These are phyloP conservation scores for Pectinophora gossypiella DNA, from an alignment of 1,140 invertebrate genomes.

Conservation along the genomic window DNA sequence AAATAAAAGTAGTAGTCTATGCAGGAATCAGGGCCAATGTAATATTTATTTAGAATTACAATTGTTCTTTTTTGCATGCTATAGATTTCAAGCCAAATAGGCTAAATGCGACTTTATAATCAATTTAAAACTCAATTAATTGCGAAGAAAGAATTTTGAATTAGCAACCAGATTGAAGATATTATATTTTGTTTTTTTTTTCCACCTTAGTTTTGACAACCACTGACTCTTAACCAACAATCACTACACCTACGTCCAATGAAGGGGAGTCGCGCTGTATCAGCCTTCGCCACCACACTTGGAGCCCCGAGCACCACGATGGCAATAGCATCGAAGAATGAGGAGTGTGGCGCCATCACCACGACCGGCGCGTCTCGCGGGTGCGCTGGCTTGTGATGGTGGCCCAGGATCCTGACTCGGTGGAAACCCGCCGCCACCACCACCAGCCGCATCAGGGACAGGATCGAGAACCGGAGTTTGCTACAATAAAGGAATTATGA, in stretches of 20 bases:
- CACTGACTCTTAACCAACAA: no score
- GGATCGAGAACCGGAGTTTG: slow-evolving; percentile 78
- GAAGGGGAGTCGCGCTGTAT: slow-evolving; percentile 85
- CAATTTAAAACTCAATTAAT: no score
- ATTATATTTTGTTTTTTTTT: no score
- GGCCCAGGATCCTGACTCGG: slow-evolving; percentile 45
- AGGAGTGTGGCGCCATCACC: slow-evolving; percentile 92
- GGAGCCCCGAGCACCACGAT: slow-evolving; percentile 88
- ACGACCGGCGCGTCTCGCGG: slow-evolving; percentile 87
- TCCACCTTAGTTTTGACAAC: no score
- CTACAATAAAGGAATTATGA: slow-evolving; percentile 43
- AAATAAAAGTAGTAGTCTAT: no score
- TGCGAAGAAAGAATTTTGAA: no score
- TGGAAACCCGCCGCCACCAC: slow-evolving; percentile 90
- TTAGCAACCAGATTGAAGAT: no score
- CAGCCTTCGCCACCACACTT: slow-evolving; percentile 91
- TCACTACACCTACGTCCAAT: slow-evolving; percentile 89
- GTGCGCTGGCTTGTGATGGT: slow-evolving; percentile 34
- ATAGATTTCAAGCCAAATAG: no score
- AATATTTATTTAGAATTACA: no score
- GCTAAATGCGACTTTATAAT: no score
- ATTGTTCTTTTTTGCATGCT: no score
- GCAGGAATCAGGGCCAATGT: no score
- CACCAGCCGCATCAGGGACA: slow-evolving; percentile 80
- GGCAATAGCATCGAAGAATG: slow-evolving; percentile 91